Conservation (phyloP, 1,140 invertebrate species). For the Ganaspis sp. region DNA sequence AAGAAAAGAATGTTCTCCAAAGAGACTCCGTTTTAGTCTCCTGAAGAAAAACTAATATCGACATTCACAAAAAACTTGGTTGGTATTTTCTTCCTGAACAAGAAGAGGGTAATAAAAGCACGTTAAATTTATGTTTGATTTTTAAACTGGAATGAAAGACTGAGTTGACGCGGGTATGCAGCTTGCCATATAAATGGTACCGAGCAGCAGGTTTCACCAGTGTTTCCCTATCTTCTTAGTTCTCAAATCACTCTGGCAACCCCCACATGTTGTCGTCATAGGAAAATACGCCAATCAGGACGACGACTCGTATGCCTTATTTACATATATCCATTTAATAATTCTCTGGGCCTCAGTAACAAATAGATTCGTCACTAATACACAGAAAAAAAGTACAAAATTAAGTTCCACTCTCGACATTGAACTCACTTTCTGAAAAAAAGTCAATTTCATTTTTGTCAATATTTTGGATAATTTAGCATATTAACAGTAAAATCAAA, state of each 20-base stretch:
- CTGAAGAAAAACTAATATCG: background rate
- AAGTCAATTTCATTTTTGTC: too few species aligned
- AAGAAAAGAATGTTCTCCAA: background rate
- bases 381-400: background rate
- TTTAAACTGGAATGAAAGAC: constrained; percentile 50
- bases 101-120: background rate
- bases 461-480: too few species aligned
- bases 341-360: background rate
- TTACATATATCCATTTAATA: constrained; percentile 33
- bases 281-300: constrained; percentile 28
- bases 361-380: background rate
- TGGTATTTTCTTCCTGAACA: background rate
- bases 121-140: constrained; percentile 34
- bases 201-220: constrained; percentile 46
- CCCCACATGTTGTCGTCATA: constrained; percentile 43
- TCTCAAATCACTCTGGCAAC: constrained; percentile 27
- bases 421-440: background rate
- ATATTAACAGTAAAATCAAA: too few species aligned
- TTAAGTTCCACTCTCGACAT: background rate
- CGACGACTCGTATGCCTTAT: constrained; percentile 35
- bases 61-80: background rate
- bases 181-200: constrained; percentile 56
- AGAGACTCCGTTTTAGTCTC: background rate
- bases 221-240: constrained; percentile 26
- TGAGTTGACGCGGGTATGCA: constrained; percentile 50